Evolutionary conservation across 2,113 vertebrate genomes (phyloP).

Genomic region (Craseonycteris thonglongyai): DNA sequence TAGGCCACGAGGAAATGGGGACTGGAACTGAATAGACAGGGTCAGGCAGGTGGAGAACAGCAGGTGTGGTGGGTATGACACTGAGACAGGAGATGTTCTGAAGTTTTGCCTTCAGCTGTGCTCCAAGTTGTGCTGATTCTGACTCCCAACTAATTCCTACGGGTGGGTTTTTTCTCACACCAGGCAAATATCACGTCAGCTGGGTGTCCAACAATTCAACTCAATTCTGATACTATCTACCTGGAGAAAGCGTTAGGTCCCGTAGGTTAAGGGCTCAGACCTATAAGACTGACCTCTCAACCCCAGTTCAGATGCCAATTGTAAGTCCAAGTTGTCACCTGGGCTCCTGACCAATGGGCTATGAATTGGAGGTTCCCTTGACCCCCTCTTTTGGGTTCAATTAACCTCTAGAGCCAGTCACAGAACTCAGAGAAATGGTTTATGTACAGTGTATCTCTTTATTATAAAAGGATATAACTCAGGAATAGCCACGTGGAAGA

Average conservation of each 20-base stretch:
- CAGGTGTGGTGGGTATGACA: rapidly evolving
- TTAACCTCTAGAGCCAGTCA: neutral
- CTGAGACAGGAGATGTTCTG: neutral
- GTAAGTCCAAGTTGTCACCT: neutral
- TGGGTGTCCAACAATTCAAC: neutral
- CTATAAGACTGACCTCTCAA: neutral
- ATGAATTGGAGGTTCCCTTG: neutral
- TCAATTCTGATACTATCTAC: neutral
- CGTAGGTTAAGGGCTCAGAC: neutral
- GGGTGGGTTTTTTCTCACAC: neutral
- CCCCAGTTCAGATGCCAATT: neutral
- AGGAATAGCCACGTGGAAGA: neutral
- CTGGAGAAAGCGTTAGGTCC: neutral
- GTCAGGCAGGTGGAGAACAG: neutral
- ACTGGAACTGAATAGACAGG: too few relatives aligned
- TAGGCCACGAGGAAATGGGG: neutral
- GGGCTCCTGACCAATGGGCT: neutral
- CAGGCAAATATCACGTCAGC: neutral
- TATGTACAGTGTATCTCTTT: neutral
- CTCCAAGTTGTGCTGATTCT: neutral
- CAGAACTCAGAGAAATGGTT: neutral
- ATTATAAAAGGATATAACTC: neutral
- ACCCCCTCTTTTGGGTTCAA: neutral
- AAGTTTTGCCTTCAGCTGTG: neutral
- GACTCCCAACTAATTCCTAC: neutral